Base-by-base conservation (phyloP, 2,888 invertebrate genomes). In the Opisthograptis luteolata region DNA sequence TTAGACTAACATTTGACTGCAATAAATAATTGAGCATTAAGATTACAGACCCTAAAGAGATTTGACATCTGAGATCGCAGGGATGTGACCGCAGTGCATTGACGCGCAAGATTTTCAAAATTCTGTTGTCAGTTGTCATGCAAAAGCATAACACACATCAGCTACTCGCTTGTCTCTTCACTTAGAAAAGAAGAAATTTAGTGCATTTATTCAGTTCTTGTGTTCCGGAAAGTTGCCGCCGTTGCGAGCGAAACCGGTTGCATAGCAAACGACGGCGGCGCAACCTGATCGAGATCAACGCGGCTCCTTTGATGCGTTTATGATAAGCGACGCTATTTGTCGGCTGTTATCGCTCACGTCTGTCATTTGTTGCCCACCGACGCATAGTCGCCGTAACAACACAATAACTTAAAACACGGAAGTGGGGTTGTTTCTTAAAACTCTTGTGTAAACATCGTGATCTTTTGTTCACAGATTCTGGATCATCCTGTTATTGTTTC, bases 271-370 rank as follows among this genome's bases (percentile, higher is more conserved):
- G 28, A 55, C 35, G 45, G 46, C 47, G 43, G 53, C 52, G 57
- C 64, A 66, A 63, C 41, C 60, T 67, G 73, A 70, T 72, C 61
- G 61, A 48, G 25, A n/a, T n/a, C 55, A 58, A 44, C 52, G 47
- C 63, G 66, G 64, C 55, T 37, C 55, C 64, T 83, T 83, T 82
- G 81, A 81, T 70, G 73, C 66, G 45, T 60, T 67, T 64, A 31
- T 67, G 80, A 81, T 79, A 79, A 73, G 65, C 62, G 54, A 58
- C 57, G 55, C 60, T 62, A 67, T 73, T 76, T 71, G 73, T 68
- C 60, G 67, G 54, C 60, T 45, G 60, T 71, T 79, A 75, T 77
- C 73, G 60, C 65, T 54, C 68, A 66, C 70, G 70, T 66, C 70
- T 66, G 72, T 68, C 62, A 66, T 59, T 48, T 42, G 48, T 40